Evolutionary conservation across 1,140 invertebrate species (phyloP).

Genomic region (Psilanteris sp.): DNA sequence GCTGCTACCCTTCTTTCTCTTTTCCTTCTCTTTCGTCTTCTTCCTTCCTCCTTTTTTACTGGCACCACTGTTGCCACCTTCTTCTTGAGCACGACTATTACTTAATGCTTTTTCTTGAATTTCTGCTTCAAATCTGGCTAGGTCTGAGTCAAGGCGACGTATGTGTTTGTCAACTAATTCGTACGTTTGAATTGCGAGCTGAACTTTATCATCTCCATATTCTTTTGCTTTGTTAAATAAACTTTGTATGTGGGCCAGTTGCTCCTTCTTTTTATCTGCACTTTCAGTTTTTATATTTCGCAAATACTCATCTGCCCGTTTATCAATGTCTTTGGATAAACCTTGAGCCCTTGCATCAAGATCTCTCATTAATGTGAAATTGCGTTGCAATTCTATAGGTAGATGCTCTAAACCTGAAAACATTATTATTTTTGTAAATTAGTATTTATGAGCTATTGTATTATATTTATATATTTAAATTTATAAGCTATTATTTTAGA

Average conservation of each 20-base stretch:
- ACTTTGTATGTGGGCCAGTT: constrained; percentile 90
- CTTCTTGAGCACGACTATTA: constrained; percentile 84
- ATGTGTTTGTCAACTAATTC: constrained; percentile 99
- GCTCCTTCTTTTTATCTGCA: constrained; percentile 90
- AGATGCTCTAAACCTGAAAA: constrained; percentile 92
- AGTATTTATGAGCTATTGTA: too few relatives aligned
- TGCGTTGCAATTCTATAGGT: constrained; percentile 95
- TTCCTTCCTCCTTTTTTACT: constrained; percentile 86
- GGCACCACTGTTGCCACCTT: constrained; percentile 77
- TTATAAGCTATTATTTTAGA: too few relatives aligned
- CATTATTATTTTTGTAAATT: constrained; percentile 5
- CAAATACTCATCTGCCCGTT: constrained; percentile 91
- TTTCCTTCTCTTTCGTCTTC: constrained; percentile 85
- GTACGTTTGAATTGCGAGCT: constrained; percentile 98
- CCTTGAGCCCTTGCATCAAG: constrained; percentile 94
- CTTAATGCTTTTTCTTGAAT: constrained; percentile 94
- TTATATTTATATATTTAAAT: too few relatives aligned
- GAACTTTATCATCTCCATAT: constrained; percentile 98
- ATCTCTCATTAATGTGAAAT: constrained; percentile 97
- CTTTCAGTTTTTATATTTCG: constrained; percentile 83
- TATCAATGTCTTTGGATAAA: constrained; percentile 94
- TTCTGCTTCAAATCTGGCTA: constrained; percentile 97
- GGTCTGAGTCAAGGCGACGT: constrained; percentile 94
- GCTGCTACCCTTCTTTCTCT: constrained; percentile 77
- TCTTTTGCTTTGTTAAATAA: constrained; percentile 95